A percentile compares a stretch with the other conserved stretches of the same genome.
These are phyloP conservation scores for Cheumatopsyche charites DNA, from an alignment of 1,140 invertebrate genomes.

Conservation along the genomic window DNA sequence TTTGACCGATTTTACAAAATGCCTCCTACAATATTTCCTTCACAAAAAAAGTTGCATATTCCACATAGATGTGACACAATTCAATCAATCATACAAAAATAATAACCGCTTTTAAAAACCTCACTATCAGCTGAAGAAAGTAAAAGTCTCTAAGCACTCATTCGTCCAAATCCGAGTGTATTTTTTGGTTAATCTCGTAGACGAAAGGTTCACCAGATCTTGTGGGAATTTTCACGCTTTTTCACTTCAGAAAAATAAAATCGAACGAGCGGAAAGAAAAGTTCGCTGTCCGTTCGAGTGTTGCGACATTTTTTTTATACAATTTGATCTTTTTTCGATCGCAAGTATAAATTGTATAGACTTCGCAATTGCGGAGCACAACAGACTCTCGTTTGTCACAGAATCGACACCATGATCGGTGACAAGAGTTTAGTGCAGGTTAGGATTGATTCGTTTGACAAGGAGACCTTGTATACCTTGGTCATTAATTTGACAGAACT, in stretches of 20 bases:
- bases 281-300: not conserved
- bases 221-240: not conserved
- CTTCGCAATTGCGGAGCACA: constrained; percentile 25
- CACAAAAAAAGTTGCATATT: too few species aligned
- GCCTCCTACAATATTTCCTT: too few species aligned
- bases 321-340: not conserved
- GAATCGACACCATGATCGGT: constrained; percentile 41
- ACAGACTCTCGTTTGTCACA: constrained; percentile 33
- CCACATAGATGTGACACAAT: too few species aligned
- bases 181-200: constrained; percentile 1
- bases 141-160: not conserved
- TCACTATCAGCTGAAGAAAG: not conserved
- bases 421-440: constrained; percentile 38
- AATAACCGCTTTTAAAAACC: too few species aligned
- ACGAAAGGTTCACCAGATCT: not conserved
- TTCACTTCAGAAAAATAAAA: not conserved
- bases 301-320: not conserved
- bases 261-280: constrained; percentile 16
- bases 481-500: too few species aligned
- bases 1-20: too few species aligned
- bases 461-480: too few species aligned
- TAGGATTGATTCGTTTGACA: constrained; percentile 20
- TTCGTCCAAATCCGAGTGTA: not conserved
- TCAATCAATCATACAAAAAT: too few species aligned
- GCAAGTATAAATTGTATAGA: constrained; percentile 44